Evolutionary conservation across 2,888 invertebrate genomes (phyloP).

Genomic region (Atethmia centrago): DNA sequence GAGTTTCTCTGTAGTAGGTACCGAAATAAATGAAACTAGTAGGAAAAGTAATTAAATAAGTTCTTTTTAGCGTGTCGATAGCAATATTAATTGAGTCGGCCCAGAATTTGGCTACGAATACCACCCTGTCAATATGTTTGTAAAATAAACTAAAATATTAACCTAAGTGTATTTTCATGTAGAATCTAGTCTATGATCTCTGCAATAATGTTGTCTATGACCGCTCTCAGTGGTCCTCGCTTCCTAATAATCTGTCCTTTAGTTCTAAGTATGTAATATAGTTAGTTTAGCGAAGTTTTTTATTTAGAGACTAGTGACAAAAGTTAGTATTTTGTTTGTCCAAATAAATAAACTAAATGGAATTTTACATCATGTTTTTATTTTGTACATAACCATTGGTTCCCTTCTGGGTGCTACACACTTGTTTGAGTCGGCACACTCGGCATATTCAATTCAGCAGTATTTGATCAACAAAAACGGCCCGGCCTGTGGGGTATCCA

Average conservation of each 20-base stretch:
- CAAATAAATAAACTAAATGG: slow-evolving; percentile 59
- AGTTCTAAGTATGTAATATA: slow-evolving; percentile 65
- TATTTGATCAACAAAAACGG: neutral
- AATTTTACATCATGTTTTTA: slow-evolving; percentile 20
- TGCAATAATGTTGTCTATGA: slow-evolving; percentile 79
- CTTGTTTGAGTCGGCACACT: neutral
- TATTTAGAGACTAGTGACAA: slow-evolving; percentile 62
- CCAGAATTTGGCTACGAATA: neutral
- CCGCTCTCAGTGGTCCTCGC: slow-evolving; percentile 68
- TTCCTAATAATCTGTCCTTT: slow-evolving; percentile 83
- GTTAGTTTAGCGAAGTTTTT: slow-evolving; percentile 51
- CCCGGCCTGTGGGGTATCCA: no score
- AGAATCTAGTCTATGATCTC: slow-evolving; percentile 90
- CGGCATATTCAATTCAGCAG: neutral
- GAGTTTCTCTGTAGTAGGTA: neutral
- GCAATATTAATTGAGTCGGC: neutral
- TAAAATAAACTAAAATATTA: slow-evolving; percentile 36
- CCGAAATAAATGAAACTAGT: neutral
- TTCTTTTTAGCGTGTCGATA: neutral
- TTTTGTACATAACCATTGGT: neutral
- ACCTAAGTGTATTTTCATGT: slow-evolving; percentile 68
- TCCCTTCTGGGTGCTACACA: neutral
- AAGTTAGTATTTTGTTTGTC: slow-evolving; percentile 61
- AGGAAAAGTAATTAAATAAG: neutral
- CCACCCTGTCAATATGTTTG: neutral